Evolutionary conservation across 2,797 vertebrate genomes (phyloP), one percentile per base, ranked within the genome.

Genomic region (Odontamblyopus rebecca): DNA sequence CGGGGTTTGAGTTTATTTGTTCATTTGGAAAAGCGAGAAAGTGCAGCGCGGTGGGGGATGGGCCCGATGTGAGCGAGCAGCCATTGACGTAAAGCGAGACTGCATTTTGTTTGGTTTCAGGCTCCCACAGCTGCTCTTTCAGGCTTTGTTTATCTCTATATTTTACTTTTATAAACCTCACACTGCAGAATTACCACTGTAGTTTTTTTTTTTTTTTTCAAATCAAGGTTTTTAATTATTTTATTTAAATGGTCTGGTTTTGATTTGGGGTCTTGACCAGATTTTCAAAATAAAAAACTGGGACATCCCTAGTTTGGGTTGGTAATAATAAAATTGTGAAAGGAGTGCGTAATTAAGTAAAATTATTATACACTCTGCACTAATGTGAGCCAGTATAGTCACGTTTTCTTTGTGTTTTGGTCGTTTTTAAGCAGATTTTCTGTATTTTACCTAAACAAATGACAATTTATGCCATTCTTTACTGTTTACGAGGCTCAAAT

Each of bases 41-140:
- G 85, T 74, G 81, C 79, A 7, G 59, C 29, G 59, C 29, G 59
- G 90, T 90, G 90, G 91, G 91, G 90, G 90, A 91, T 91, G 91
- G 91, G 89, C 18, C 81, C 62, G 38, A 26, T 13, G 50, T 27
- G 84, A 67, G 57, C 57, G 67, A 67, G 82, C 30, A 81, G 77
- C 86, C 86, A 78, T 86, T 90, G 89, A 89, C 90, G 89, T 91
- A 86, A 88, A 89, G 82, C 84, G 76, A 75, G 73, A 78, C 82
- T 73, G 82, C 81, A 79, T 85, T 83, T 77, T 85, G 86, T 88
- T 86, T 84, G 85, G 79, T 70, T 81, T 76, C 66, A 54, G 71
- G 71, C 75, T 73, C 71, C 72, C 38, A 63, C 62, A 51, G 63
- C 66, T 68, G 63, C 60, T 56, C 65, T 1, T 16, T 26, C 51